Conservation (phyloP, 2,797 vertebrate genomes). For the Orestias chungarensis region DNA sequence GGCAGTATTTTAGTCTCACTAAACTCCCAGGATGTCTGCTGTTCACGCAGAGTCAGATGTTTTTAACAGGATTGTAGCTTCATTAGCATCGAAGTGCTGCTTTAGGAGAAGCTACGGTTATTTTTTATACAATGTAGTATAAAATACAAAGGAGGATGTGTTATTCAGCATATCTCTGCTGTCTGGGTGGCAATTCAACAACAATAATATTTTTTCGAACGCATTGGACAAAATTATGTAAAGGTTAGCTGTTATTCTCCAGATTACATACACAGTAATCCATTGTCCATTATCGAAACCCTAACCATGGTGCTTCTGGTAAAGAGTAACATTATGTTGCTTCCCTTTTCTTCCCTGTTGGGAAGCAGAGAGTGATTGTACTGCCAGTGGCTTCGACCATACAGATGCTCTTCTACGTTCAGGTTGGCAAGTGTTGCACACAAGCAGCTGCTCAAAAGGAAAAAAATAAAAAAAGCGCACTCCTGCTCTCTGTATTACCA, state of each 20-base stretch:
- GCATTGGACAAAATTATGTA: conserved; percentile 37
- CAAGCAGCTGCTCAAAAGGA: conserved; percentile 47
- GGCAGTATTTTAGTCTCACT: conserved; percentile 46
- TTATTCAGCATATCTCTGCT: conserved; percentile 26
- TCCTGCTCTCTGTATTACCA: conserved; percentile 48
- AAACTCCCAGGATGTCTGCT: conserved; percentile 55
- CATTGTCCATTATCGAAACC: background rate
- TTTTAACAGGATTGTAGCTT: conserved; percentile 31
- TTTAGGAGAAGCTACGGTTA: conserved; percentile 1
- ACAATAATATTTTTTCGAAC: conserved; percentile 49
- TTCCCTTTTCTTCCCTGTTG: conserved; percentile 14
- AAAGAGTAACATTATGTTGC: conserved; percentile 20
- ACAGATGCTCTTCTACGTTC: conserved; percentile 38
- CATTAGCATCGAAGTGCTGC: conserved; percentile 18
- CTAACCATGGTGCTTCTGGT: conserved; percentile 8
- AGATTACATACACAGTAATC: conserved; percentile 23
- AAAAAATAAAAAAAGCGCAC: conserved; percentile 39
- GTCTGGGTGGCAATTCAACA: conserved; percentile 27
- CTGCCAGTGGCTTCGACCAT: conserved; percentile 37
- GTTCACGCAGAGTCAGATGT: conserved; percentile 59
- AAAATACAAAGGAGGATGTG: conserved; percentile 1
- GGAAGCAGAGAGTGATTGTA: conserved; percentile 33
- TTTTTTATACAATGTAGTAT: background rate
- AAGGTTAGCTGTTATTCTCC: conserved; percentile 10
- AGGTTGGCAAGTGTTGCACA: conserved; percentile 49